These are phyloP conservation scores for Tupaia chinensis DNA, from an alignment of 2,113 vertebrate species.

Conservation along the genomic window DNA sequence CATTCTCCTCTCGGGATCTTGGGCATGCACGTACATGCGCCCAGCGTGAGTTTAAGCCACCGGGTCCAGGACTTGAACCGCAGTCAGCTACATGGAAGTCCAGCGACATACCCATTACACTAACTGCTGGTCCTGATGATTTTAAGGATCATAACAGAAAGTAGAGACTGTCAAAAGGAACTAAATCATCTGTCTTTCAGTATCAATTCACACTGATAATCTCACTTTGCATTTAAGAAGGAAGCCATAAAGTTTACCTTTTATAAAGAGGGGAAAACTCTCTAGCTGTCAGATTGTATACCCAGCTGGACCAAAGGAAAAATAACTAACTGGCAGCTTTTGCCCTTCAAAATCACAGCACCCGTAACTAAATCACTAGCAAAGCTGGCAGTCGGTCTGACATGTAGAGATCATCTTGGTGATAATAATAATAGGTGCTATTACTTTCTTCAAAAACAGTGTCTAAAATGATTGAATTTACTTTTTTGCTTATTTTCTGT, in stretches of 20 bases:
- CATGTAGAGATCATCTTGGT: not conserved
- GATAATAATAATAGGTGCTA: not conserved
- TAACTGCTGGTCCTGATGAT: not conserved
- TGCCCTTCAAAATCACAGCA: not conserved
- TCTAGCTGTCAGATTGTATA: not conserved
- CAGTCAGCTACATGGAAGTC: no score
- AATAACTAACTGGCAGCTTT: not conserved
- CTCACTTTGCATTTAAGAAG: constrained; percentile 32
- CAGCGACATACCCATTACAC: no score
- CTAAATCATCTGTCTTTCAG: not conserved
- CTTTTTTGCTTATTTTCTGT: not conserved
- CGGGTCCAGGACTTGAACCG: no score
- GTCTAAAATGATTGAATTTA: not conserved
- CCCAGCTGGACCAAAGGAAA: not conserved
- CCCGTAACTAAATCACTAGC: not conserved
- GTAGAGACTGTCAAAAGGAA: not conserved
- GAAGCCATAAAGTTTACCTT: not conserved
- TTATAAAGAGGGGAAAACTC: not conserved
- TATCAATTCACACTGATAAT: not conserved
- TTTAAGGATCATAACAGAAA: constrained; percentile 8
- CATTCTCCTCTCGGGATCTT: no score
- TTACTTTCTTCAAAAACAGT: not conserved
- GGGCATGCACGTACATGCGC: no score
- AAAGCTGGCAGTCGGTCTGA: constrained; percentile 1
- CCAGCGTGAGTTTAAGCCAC: no score